These are phyloP conservation scores for Corvus cornix DNA, from an alignment of 2,113 vertebrate species.

Conservation along the genomic window DNA sequence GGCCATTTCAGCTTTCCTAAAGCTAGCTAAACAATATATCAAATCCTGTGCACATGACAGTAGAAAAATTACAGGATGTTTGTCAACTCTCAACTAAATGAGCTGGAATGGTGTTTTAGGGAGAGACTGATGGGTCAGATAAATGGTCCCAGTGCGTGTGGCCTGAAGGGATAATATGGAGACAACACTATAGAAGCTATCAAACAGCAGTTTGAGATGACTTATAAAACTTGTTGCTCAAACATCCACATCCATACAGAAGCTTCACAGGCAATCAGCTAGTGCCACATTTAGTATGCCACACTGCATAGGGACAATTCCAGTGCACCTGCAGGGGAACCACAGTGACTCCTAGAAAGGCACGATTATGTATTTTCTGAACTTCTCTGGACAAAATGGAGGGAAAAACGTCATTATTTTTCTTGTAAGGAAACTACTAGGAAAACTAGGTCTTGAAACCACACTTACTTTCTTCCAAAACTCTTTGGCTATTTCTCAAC, in stretches of 20 bases:
- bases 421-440: neutral
- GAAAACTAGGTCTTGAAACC: neutral
- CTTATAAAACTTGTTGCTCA: neutral
- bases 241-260: neutral
- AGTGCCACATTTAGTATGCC: neutral
- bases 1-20: neutral
- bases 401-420: neutral
- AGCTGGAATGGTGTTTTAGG: neutral
- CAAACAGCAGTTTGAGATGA: neutral
- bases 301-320: neutral
- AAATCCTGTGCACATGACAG: neutral
- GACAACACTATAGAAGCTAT: neutral
- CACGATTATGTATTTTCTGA: neutral
- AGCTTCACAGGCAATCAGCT: neutral
- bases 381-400: neutral
- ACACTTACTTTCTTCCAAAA: neutral
- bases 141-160: fast-evolving
- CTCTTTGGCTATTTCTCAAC: neutral
- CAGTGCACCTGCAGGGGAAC: neutral
- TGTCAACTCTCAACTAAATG: neutral
- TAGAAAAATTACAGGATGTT: neutral
- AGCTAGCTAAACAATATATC: neutral
- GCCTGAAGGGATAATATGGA: neutral
- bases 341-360: neutral
- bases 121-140: neutral